Conservation (phyloP, 35 echinoderm and acorn worm species). For the Apostichopus parvimensis region DNA sequence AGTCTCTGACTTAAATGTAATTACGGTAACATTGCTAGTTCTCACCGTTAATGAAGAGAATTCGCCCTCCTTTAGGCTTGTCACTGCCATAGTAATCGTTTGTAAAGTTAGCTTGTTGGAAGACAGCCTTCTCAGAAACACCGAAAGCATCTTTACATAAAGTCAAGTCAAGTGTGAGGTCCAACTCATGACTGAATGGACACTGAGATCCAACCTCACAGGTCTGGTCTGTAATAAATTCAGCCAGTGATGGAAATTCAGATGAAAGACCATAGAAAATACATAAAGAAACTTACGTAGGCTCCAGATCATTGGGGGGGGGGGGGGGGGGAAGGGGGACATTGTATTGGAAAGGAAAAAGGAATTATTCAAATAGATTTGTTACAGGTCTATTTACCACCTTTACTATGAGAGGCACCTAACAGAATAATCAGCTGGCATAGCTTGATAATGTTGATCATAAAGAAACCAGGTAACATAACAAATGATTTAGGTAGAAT, state of each 20-base stretch:
- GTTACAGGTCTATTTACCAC: no score
- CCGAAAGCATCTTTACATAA: constrained; percentile 45
- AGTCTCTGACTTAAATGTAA: no score
- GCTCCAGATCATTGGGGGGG: no score
- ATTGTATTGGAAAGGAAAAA: no score
- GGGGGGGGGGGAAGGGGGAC: no score
- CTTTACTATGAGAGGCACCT: no score
- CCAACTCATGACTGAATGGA: constrained; percentile 21
- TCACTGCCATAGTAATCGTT: constrained; percentile 60
- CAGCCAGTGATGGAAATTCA: no score
- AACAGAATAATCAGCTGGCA: no score
- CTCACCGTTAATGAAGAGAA: constrained; percentile 66
- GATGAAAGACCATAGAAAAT: not conserved
- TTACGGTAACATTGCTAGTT: not conserved
- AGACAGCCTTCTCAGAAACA: constrained; percentile 5
- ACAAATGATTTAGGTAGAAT: no score
- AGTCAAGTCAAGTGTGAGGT: constrained; percentile 6
- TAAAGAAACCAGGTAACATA: no score
- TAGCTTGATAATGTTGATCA: no score
- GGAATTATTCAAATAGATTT: no score
- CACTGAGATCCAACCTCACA: constrained; percentile 52
- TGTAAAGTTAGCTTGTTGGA: constrained; percentile 46
- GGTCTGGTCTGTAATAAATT: constrained; percentile 51
- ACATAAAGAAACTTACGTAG: not conserved
- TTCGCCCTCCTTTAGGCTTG: constrained; percentile 41